Percentiles rank a stretch among this genome's conserved stretches.
phyloP scores from a whole-genome alignment of 2,888 invertebrate species.

The Lysandra coridon region DNA sequence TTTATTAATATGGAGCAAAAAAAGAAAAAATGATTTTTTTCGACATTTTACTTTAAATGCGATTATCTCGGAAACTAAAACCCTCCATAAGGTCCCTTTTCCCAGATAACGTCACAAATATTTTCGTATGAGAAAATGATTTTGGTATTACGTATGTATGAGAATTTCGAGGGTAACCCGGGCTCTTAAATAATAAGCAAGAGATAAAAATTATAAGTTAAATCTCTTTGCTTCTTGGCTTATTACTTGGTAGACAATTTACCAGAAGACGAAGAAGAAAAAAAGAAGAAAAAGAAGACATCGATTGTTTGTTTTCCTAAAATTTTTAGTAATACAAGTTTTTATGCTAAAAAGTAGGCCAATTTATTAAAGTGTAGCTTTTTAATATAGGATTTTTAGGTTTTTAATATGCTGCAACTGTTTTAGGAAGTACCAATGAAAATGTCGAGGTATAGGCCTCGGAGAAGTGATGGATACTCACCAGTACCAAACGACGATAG shows the following conservation, averaged over 20 bases:
- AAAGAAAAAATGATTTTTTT: too few relatives aligned
- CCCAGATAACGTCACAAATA: too few relatives aligned
- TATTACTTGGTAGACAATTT: neutral
- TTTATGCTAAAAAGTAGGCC: neutral
- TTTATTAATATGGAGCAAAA: too few relatives aligned
- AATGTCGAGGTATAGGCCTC: conserved; percentile 82
- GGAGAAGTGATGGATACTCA: conserved; percentile 83
- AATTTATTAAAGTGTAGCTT: neutral
- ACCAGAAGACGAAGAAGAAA: neutral
- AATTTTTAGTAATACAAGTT: neutral
- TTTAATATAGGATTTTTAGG: neutral
- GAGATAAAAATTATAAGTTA: too few relatives aligned
- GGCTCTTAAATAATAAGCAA: too few relatives aligned
- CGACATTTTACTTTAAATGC: too few relatives aligned
- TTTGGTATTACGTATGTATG: too few relatives aligned
- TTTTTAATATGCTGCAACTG: conserved; percentile 16
- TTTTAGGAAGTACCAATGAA: conserved; percentile 44
- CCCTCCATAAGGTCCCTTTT: too few relatives aligned
- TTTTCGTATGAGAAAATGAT: too few relatives aligned
- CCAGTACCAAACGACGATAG: conserved; percentile 79
- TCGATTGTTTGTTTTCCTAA: neutral
- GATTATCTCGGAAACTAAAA: too few relatives aligned
- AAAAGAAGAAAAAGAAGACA: neutral
- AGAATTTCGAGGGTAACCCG: too few relatives aligned
- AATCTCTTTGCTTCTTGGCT: neutral